phyloP scores from a whole-genome alignment of 2,888 invertebrate genomes.

The Ptilodon capucinus region DNA sequence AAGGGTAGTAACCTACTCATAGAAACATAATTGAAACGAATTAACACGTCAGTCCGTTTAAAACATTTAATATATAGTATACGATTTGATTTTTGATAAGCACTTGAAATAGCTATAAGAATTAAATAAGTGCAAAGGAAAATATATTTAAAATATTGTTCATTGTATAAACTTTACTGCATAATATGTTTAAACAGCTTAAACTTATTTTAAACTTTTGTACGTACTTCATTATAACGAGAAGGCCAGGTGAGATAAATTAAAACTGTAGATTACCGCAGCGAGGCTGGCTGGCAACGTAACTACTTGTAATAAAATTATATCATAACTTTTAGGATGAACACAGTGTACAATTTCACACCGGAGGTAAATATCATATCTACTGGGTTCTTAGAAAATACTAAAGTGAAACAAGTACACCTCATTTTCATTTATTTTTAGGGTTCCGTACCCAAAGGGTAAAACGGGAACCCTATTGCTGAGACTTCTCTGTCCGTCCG shows the following conservation, averaged over 20 bases:
- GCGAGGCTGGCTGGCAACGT: conserved; percentile 10
- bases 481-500: too few relatives aligned
- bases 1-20: too few relatives aligned
- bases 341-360: conserved; percentile 3
- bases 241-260: conserved; percentile 24
- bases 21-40: too few relatives aligned
- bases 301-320: conserved; percentile 17
- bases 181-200: conserved; percentile 23
- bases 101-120: too few relatives aligned
- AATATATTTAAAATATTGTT: background rate
- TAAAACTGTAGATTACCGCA: conserved; percentile 21
- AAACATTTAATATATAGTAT: too few relatives aligned
- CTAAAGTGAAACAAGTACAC: too few relatives aligned
- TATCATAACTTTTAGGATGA: conserved; percentile 11
- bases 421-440: too few relatives aligned
- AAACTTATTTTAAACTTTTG: conserved; percentile 27
- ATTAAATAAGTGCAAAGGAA: background rate
- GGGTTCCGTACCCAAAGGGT: too few relatives aligned
- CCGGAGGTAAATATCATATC: background rate
- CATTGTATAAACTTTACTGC: background rate
- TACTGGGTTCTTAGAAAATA: background rate
- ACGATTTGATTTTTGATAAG: too few relatives aligned
- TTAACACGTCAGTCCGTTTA: too few relatives aligned
- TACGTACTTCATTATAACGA: conserved; percentile 29
- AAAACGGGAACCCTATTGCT: too few relatives aligned